Percentiles rank a stretch among this genome's conserved stretches.
These are phyloP conservation scores for Tenebrosternarchus preto DNA, from an alignment of 2,113 vertebrate species.

Conservation along the genomic window DNA sequence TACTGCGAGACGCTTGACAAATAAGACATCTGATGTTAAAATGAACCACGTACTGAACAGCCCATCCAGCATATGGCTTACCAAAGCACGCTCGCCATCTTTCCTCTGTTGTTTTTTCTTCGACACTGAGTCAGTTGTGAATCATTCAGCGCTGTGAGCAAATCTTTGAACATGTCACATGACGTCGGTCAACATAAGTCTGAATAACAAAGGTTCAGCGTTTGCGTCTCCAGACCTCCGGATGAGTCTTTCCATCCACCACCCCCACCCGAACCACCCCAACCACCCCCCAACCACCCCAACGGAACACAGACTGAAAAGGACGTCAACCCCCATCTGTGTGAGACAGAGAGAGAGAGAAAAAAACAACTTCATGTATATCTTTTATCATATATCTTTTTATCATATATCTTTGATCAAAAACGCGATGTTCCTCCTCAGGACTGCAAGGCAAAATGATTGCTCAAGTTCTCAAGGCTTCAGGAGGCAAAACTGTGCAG, in stretches of 20 bases:
- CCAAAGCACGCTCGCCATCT: too few species aligned
- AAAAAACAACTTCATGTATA: not conserved
- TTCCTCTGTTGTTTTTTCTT: too few species aligned
- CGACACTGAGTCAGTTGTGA: not conserved
- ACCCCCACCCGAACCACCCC: not conserved
- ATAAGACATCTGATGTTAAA: not conserved
- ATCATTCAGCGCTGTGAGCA: conserved; percentile 23
- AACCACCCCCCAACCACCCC: not conserved
- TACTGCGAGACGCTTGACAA: not conserved
- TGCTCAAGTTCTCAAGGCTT: not conserved
- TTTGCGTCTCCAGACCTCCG: not conserved
- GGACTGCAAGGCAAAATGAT: not conserved
- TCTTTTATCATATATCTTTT: too few species aligned
- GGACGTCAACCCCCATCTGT: not conserved
- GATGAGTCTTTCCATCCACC: not conserved
- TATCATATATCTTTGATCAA: too few species aligned
- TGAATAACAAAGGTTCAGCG: not conserved
- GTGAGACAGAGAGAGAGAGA: not conserved
- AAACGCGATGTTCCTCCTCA: too few species aligned
- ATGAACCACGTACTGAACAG: too few species aligned
- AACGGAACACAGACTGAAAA: conserved; percentile 2
- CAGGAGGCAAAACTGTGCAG: not conserved
- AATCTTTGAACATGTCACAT: conserved; percentile 13
- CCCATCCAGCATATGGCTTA: too few species aligned
- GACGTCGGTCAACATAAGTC: conserved; percentile 21